Evolutionary conservation across 2,113 vertebrate species (phyloP), one percentile per base, ranked within the genome.

Genomic region (Nothoprocta perdicaria): DNA sequence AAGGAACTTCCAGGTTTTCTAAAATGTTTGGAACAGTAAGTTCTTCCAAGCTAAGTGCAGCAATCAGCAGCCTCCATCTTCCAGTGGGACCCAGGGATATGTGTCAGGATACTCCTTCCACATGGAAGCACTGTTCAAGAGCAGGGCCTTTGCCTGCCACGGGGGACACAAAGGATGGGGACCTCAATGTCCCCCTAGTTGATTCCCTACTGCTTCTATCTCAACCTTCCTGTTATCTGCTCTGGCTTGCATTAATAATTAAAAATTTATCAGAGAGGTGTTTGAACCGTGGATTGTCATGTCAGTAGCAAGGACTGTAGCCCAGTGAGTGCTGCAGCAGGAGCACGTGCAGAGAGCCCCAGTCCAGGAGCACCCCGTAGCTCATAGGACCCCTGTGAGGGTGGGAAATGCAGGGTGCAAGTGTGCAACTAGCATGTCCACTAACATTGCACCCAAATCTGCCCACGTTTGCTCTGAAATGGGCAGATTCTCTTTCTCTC

Each of bases 1-100:
- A 86, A 86, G 77, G 48, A 86, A 61, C 66, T 90, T 88, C 43
- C 71, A 88, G 80, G 62, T 75, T 94, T 91, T 90, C 80, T 72
- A 48, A 82, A 72, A 43, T 29, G 15, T 61, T 78, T 88, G 65
- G 60, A 89, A 52, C 50, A 80, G 31, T 55, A 31, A 41, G 38
- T 52, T 85, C 60, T 67, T 83, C 50, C 60, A 38, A 60, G 27
- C 40, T 77, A 38, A 55, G 65, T 12, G 57, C n/a, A 84, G 55
- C 29, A 69, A 53, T 33, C 40, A 7, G 2, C 52, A 81, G 52
- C 24, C 38, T 71, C 24, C 52, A 38, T 35, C 40, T 76, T 74
- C 38, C 52, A 66, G 29, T 35, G 21, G 67, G 50, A 91, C 12
- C 27, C 12, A 6, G 43, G 50, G 43, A 23, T 61, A 21, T 14